These are phyloP conservation scores for Andrena minutula DNA, from an alignment of 2,888 invertebrate species.

Conservation along the genomic window DNA sequence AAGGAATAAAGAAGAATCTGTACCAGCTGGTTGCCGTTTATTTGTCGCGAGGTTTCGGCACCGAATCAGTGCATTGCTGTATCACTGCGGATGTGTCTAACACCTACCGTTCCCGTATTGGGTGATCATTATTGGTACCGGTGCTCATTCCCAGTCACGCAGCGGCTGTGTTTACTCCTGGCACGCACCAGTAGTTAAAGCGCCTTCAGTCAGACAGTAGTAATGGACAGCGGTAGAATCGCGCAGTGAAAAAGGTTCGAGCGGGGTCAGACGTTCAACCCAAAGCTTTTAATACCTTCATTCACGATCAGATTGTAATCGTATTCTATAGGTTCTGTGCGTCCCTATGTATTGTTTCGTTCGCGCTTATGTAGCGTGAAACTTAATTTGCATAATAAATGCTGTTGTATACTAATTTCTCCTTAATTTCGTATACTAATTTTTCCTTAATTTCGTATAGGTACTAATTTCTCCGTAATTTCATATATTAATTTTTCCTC, in stretches of 20 bases:
- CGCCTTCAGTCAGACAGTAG: conserved; percentile 42
- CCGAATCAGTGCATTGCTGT: conserved; percentile 22
- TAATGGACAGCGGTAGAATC: conserved; percentile 35
- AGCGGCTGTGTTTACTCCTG: conserved; percentile 55
- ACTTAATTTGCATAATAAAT: too few relatives aligned
- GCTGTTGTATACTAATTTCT: too few relatives aligned
- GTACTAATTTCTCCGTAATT: too few relatives aligned
- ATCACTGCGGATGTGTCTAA: conserved; percentile 22
- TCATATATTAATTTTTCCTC: too few relatives aligned
- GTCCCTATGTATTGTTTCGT: too few relatives aligned
- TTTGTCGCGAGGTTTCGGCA: not conserved
- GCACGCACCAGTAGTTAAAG: conserved; percentile 45
- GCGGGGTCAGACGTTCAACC: not conserved
- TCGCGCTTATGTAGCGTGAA: too few relatives aligned
- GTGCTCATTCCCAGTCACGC: conserved; percentile 46
- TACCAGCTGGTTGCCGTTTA: not conserved
- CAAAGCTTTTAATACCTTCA: conserved; percentile 17
- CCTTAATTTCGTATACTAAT: too few relatives aligned
- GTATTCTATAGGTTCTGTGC: too few relatives aligned
- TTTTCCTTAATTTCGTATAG: too few relatives aligned
- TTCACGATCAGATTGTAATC: not conserved
- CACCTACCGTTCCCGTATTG: conserved; percentile 16
- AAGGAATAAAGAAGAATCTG: conserved; percentile 1
- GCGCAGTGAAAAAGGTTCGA: conserved; percentile 17
- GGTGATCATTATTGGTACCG: conserved; percentile 31